A percentile compares a stretch with the other conserved stretches of the same genome.
phyloP scores from a whole-genome alignment of 2,113 vertebrate species.

The Eublepharis macularius region DNA sequence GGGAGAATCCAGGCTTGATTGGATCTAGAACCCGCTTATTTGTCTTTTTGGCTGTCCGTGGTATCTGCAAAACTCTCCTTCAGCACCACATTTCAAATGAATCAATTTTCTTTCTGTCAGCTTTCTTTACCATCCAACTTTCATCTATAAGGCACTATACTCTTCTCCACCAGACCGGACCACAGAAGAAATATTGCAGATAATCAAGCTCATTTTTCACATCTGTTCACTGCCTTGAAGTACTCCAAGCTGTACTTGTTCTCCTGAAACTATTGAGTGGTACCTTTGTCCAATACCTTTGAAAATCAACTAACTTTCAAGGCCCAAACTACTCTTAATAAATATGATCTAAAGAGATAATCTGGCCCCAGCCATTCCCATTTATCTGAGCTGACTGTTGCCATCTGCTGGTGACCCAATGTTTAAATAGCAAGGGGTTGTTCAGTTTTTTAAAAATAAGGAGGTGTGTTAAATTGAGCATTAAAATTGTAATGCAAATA shows the following conservation, averaged over 20 bases:
- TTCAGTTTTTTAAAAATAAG: background rate
- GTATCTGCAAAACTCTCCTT: too few species aligned
- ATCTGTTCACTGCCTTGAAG: background rate
- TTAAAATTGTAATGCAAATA: background rate
- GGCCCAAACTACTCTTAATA: background rate
- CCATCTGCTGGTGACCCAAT: conserved; percentile 27
- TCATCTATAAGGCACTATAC: background rate
- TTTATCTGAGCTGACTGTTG: conserved; percentile 38
- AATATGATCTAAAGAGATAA: background rate
- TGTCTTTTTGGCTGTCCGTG: too few species aligned
- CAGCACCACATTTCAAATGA: too few species aligned
- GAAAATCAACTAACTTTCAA: background rate
- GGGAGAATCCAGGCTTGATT: too few species aligned
- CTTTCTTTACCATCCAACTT: too few species aligned
- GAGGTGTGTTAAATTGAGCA: background rate
- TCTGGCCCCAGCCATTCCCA: background rate
- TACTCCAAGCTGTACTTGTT: background rate
- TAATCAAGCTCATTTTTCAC: background rate
- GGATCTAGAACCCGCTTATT: too few species aligned
- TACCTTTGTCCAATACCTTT: too few species aligned
- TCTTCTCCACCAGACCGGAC: background rate
- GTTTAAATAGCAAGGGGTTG: accelerated
- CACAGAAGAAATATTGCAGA: background rate
- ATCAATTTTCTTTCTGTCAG: too few species aligned
- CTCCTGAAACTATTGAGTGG: background rate